phyloP scores from a whole-genome alignment of 2,888 invertebrate species.

The Campopleginae sp. region DNA sequence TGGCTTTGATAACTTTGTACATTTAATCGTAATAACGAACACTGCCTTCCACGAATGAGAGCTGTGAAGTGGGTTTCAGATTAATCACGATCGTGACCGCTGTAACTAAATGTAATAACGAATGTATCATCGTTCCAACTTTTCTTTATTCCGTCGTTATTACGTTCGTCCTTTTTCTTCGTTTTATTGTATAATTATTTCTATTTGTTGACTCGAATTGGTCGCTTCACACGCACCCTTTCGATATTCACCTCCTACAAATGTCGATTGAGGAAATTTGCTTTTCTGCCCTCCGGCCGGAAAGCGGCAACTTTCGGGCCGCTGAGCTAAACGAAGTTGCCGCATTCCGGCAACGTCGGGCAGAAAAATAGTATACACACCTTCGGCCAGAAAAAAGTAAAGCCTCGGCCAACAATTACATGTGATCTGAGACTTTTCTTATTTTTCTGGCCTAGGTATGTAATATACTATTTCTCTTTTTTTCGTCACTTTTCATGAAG shows the following conservation, averaged over 20 bases:
- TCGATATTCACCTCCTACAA: slow-evolving; percentile 1
- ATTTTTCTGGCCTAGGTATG: no score
- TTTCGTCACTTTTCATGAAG: no score
- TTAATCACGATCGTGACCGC: slow-evolving; percentile 64
- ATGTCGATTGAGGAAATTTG: not conserved
- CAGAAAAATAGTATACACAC: no score
- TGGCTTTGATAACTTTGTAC: slow-evolving; percentile 72
- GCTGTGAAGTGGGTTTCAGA: slow-evolving; percentile 77
- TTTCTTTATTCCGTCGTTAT: slow-evolving; percentile 50
- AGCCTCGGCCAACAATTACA: no score
- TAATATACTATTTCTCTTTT: no score
- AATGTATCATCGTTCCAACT: slow-evolving; percentile 47
- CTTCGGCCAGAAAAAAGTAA: no score
- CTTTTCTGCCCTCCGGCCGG: no score
- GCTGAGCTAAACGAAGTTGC: no score
- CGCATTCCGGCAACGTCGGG: no score
- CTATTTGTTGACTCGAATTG: slow-evolving; percentile 39
- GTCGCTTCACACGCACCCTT: slow-evolving; percentile 36
- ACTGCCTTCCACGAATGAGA: slow-evolving; percentile 81
- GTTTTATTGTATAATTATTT: slow-evolving; percentile 16
- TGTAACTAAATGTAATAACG: slow-evolving; percentile 57
- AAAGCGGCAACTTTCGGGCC: no score
- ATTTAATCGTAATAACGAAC: slow-evolving; percentile 76
- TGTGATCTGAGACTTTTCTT: no score
- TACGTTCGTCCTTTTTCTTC: slow-evolving; percentile 39